Percentiles rank a stretch among this genome's conserved stretches.
These are phyloP conservation scores for Lacerta agilis DNA, from an alignment of 2,797 vertebrate species.

Conservation along the genomic window DNA sequence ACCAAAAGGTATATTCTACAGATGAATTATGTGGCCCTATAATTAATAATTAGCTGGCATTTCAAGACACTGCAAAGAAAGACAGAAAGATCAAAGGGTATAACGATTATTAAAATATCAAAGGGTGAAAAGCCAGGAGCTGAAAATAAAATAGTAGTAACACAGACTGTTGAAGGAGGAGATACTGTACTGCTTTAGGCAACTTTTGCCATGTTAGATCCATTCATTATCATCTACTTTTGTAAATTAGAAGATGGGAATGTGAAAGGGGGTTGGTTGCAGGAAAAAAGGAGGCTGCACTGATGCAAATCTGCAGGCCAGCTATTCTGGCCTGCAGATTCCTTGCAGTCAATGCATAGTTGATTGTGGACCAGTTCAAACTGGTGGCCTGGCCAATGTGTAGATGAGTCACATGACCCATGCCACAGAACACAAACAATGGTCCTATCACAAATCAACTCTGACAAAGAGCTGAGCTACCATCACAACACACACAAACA, in stretches of 20 bases:
- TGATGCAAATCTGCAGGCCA: neutral
- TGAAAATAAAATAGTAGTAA: conserved; percentile 50
- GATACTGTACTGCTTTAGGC: conserved; percentile 68
- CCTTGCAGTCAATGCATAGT: neutral
- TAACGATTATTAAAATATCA: conserved; percentile 65
- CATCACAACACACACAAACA: too few species aligned
- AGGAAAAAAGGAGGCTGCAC: neutral
- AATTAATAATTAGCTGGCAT: conserved; percentile 64
- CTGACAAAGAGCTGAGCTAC: too few species aligned
- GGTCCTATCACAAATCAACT: neutral
- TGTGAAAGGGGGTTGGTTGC: conserved; percentile 26
- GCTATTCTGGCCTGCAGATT: too few species aligned
- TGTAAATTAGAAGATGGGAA: conserved; percentile 8
- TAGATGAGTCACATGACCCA: neutral
- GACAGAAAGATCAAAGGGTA: conserved; percentile 54
- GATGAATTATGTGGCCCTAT: conserved; percentile 28
- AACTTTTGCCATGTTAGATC: conserved; percentile 42
- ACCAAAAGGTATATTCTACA: conserved; percentile 24
- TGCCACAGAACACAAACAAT: neutral
- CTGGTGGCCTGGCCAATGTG: conserved; percentile 29
- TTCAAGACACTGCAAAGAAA: conserved; percentile 49
- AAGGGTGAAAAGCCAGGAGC: conserved; percentile 55
- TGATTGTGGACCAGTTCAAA: conserved; percentile 15
- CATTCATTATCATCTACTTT: conserved; percentile 51
- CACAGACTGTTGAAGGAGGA: conserved; percentile 54